phyloP scores from a whole-genome alignment of 2,797 vertebrate genomes.

The Typhlichthys eigenmanni region DNA sequence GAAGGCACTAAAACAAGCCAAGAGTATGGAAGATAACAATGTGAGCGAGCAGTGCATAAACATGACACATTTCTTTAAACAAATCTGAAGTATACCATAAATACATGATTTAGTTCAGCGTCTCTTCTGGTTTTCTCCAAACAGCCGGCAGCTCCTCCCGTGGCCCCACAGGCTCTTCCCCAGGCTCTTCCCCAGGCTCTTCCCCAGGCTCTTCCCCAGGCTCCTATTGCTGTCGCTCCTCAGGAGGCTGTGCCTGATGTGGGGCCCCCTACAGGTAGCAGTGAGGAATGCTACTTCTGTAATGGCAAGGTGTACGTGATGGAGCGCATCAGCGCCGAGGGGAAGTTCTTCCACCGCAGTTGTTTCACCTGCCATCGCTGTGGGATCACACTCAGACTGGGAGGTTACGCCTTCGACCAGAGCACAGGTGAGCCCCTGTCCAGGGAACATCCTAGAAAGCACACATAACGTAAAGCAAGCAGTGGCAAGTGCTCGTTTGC shows the following conservation, averaged over 20 bases:
- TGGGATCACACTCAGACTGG: constrained; percentile 83
- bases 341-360: constrained; percentile 90
- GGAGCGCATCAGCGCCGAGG: constrained; percentile 86
- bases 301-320: constrained; percentile 82
- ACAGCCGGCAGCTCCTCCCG: constrained; percentile 38
- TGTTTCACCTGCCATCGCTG: constrained; percentile 88
- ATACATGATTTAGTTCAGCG: neutral
- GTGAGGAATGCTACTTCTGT: constrained; percentile 88
- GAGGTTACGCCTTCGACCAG: constrained; percentile 81
- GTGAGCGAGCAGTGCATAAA: constrained; percentile 48
- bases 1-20: constrained; percentile 35
- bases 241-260: constrained; percentile 9
- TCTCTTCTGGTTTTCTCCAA: neutral
- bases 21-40: constrained; percentile 67
- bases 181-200: no score
- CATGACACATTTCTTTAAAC: neutral
- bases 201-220: constrained; percentile 2
- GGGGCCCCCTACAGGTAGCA: constrained; percentile 47
- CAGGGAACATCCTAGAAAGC: no score
- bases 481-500: neutral
- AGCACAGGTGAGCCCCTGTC: constrained; percentile 74
- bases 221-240: neutral
- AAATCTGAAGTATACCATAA: neutral
- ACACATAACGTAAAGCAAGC: no score
- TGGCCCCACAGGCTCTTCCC: constrained; percentile 22